Evolutionary conservation across 2,888 invertebrate genomes (phyloP), one percentile per base, ranked within the genome.

Genomic region (Spialia ferax): DNA sequence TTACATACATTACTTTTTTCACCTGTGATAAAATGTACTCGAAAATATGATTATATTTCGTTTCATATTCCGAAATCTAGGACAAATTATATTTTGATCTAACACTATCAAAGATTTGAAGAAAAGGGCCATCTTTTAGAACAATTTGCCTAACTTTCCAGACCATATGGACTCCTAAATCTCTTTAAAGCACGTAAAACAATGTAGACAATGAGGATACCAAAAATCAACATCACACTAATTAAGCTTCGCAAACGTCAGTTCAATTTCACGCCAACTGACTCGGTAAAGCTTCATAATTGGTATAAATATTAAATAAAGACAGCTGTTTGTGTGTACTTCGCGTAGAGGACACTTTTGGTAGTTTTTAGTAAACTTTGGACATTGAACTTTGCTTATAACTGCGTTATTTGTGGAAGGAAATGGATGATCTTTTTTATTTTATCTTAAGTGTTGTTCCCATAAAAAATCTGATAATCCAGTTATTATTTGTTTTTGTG

Each of bases 221-320:
- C 69, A 66, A 74, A 73, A 74, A 71, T 74, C 74, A 74, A 74
- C 75, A 75, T 72, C 69, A 73, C 70, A 71, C 73, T 77, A 77
- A 77, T 77, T 77, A 77, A 73, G 72, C 70, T 67, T 63, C 66
- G 73, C 70, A 76, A 76, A 75, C 76, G 70, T 70, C 69, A 65
- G 73, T 72, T 72, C 75, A 75, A 76, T 76, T 78, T 74, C 72
- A 75, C 74, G 75, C 73, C 59, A 69, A 63, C 69, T 67, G 73
- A 63, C 54, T 71, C 64, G 60, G 68, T 70, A 69, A 69, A 68
- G 74, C 70, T 72, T 73, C 74, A 73, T 76, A 75, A 75, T 76
- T 75, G 71, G 69, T 69, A 72, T 74, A 72, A 76, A 73, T 75
- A 73, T 75, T 75, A 74, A 72, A 72, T 70, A 73, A 69, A 64